Conservation (phyloP, 2,888 invertebrate species). For the Idaea biselata region DNA sequence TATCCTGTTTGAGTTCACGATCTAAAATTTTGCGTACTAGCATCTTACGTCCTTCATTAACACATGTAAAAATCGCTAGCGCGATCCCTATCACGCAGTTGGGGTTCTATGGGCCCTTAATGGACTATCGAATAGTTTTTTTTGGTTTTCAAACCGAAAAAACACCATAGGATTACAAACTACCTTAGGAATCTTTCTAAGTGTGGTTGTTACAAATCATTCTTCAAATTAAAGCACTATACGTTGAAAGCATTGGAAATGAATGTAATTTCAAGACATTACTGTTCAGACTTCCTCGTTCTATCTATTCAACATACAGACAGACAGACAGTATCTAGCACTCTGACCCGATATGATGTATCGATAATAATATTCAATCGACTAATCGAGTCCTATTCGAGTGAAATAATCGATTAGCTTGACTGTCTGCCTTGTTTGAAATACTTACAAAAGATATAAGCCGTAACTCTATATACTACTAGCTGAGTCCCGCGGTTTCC, state of each 20-base stretch:
- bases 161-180: too few relatives aligned
- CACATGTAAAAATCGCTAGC: too few relatives aligned
- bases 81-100: too few relatives aligned
- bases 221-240: too few relatives aligned
- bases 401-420: conserved; percentile 20
- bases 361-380: not conserved
- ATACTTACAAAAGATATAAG: not conserved
- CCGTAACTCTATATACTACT: too few relatives aligned
- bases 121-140: too few relatives aligned
- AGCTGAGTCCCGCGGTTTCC: too few relatives aligned
- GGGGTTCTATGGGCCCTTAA: too few relatives aligned
- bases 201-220: too few relatives aligned
- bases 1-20: too few relatives aligned
- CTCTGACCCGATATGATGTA: not conserved
- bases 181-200: not conserved
- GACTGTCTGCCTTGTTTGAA: not conserved
- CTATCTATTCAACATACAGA: not conserved
- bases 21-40: too few relatives aligned
- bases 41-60: too few relatives aligned
- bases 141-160: not conserved
- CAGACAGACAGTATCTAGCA: not conserved
- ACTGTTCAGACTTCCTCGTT: not conserved
- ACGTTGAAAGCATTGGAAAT: not conserved
- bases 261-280: not conserved
- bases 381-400: conserved; percentile 6